Evolutionary conservation across 1,140 invertebrate species (phyloP), one percentile per base, ranked within the genome.

Genomic region (Drosophila sucinea): DNA sequence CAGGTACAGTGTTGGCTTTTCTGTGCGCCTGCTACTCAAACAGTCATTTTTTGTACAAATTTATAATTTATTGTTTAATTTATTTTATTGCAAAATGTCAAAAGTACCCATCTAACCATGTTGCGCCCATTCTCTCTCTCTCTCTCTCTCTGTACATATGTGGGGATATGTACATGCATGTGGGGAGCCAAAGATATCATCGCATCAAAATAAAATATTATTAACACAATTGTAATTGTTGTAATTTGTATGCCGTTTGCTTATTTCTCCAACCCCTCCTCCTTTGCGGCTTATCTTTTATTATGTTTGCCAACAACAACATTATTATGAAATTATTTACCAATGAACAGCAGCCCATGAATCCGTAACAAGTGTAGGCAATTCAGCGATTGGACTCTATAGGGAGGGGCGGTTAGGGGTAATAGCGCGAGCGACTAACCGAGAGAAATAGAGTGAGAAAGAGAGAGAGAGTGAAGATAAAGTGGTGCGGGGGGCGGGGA

Each of bases 51-150:
- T 90, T 89, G 84, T 89, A 89, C 84, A 89, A 89, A 89, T 89
- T 90, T 89, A 89, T 89, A 89, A 89, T 90, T 89, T 90, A 89
- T 89, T 89, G 84, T 89, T 89, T 89, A 89, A 89, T 89, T 90
- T 87, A 84, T 89, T 87, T 87, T 87, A 87, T 87, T 87, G 84
- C 83, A 77, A 83, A 83, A 79, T 86, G 82, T 77, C 83, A 76
- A 74, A 73, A 38, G 51, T 41, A 27, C 10, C 30, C 47, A 27
- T 55, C 27, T 61, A 30, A 32, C 44, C 25, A 30, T n/a, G 3
- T 23, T 30, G 29, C 40, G 29, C 30, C 30, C 30, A 30, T 63
- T 11, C 6, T 35, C 0, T 35, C 33, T 35, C 33, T 35, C 33
- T 10, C 33, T 35, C 1, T 35, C 33, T 35, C 33, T 17, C 8